Evolutionary conservation across 2,888 invertebrate genomes (phyloP).

Genomic region (Parnassius glacialis): DNA sequence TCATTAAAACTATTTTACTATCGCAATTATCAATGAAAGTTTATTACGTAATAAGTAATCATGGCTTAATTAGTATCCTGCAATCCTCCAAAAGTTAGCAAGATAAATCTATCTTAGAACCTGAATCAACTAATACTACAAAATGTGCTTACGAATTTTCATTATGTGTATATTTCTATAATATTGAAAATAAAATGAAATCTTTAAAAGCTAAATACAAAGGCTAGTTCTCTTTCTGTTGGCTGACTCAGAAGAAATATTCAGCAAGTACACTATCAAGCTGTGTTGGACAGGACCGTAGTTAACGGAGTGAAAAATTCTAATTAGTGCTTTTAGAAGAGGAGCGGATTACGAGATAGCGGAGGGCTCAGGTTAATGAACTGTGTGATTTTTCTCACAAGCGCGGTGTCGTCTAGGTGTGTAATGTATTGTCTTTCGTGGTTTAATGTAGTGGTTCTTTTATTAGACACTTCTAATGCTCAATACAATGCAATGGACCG

Average conservation of each 20-base stretch:
- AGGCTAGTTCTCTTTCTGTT: not conserved
- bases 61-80: too few relatives aligned
- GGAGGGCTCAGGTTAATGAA: conserved; percentile 42
- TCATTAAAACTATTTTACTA: conserved; percentile 3
- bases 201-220: too few relatives aligned
- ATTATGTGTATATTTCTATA: too few relatives aligned
- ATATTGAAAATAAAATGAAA: too few relatives aligned
- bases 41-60: not conserved
- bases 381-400: conserved; percentile 23
- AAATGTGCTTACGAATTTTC: too few relatives aligned
- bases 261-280: conserved; percentile 18
- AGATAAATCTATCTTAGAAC: too few relatives aligned
- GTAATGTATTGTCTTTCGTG: conserved; percentile 2
- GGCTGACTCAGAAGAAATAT: conserved; percentile 11
- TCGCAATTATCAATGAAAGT: conserved; percentile 2
- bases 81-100: too few relatives aligned
- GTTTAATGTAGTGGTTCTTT: not conserved
- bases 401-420: conserved; percentile 9
- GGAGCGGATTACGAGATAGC: conserved; percentile 49
- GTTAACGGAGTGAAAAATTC: conserved; percentile 42
- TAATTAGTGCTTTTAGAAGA: conserved; percentile 52
- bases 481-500: too few relatives aligned
- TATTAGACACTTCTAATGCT: not conserved
- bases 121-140: too few relatives aligned
- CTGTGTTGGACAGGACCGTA: conserved; percentile 30